Percentiles rank a stretch among this genome's conserved stretches.
Conservation (phyloP, 2,113 vertebrate genomes). For the Melospiza melodia region DNA sequence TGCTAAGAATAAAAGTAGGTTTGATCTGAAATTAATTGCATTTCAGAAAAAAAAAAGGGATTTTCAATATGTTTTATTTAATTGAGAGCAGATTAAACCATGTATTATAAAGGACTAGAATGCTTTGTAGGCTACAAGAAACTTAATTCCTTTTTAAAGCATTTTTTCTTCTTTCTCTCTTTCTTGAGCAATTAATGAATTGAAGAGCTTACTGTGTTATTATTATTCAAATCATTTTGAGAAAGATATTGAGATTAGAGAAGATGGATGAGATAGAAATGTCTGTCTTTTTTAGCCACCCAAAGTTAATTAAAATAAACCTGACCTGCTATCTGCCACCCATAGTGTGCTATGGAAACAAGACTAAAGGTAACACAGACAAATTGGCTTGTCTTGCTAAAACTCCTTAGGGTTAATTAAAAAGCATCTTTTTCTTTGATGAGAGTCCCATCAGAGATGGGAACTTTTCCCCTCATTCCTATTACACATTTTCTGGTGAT, state of each 20-base stretch:
- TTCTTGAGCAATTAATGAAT: neutral
- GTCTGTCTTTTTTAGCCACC: neutral
- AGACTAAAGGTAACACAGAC: neutral
- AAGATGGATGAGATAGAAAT: neutral
- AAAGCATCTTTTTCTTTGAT: constrained; percentile 25
- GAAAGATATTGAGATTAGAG: constrained; percentile 41
- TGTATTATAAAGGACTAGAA: neutral
- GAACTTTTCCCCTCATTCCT: neutral
- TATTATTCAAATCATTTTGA: constrained; percentile 39
- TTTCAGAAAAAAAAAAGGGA: neutral
- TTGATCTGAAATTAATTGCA: constrained; percentile 57
- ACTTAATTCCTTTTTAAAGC: neutral
- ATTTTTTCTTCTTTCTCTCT: neutral
- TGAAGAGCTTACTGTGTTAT: neutral
- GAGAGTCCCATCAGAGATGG: neutral
- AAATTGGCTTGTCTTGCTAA: constrained; percentile 23
- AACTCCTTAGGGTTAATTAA: constrained; percentile 57
- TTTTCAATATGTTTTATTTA: neutral
- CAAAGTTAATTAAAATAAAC: constrained; percentile 61
- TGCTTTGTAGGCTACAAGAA: neutral
- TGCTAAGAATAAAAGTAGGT: neutral
- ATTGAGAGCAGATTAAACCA: constrained; percentile 32
- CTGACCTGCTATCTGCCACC: constrained; percentile 14
- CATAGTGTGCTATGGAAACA: neutral
- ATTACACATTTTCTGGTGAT: neutral